Evolutionary conservation across 2,888 invertebrate genomes (phyloP), one percentile per base, ranked within the genome.

Genomic region (Endotricha flammealis): DNA sequence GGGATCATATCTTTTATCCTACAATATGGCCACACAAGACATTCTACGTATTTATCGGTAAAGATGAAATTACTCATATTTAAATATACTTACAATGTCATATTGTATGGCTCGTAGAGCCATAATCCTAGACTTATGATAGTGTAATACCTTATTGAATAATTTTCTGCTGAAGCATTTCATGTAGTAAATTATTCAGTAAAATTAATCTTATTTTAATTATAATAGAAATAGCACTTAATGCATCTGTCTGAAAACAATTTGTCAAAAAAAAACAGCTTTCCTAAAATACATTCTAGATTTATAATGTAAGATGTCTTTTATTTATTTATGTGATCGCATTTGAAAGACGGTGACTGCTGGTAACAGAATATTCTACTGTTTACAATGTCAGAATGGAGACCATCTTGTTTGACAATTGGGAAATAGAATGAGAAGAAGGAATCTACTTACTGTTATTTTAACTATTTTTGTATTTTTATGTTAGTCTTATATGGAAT

Each of bases 381-480:
- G 12, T 20, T 8, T 22, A 35, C 9, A 29, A n/a, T 29, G 20
- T 28, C 32, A 8, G 8, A 16, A 10, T 32, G 23, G 16, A 23
- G 23, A 13, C 12, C 22, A 27, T 27, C 25, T 6, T 22, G 10
- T 57, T 53, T 55, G 55, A 55, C 51, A 28, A 41, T 57, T 48
- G 52, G 49, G 40, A 48, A 53, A 50, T 41, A 46, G 48, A 49
- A 52, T 47, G 56, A 48, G 48, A 55, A 60, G 60, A 64, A n/a
- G n/a, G 66, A 67, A 71, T 65, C 69, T 74, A 64, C 57, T 64
- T 74, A 64, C 57, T 64, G 67, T 75, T 64, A 67, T 66, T 75
- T 75, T 64, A 66, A 64, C 64, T 79, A 78, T 78, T 80, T 82
- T 81, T 81, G 77, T 81, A 81, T 75, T 64, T 67, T 67, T 78